phyloP scores from a whole-genome alignment of 2,888 invertebrate genomes.

The Amphipoea oculea region DNA sequence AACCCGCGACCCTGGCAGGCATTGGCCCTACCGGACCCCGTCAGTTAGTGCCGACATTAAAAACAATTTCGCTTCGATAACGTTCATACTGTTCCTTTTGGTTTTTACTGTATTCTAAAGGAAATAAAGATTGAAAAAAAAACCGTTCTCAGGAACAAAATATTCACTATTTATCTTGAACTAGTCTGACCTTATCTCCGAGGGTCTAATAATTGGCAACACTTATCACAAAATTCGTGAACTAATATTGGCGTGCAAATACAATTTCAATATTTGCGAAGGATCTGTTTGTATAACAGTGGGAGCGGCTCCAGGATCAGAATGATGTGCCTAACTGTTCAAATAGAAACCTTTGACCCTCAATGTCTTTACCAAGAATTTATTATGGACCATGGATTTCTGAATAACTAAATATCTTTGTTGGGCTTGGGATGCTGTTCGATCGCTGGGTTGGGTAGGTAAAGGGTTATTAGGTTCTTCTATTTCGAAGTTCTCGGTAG shows the following conservation, averaged over 20 bases:
- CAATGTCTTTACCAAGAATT: constrained; percentile 12
- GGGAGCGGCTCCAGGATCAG: constrained; percentile 24
- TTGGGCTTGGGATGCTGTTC: background rate
- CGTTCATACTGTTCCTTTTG: too few relatives aligned
- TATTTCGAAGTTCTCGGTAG: background rate
- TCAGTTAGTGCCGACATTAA: too few relatives aligned
- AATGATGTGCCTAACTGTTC: constrained; percentile 45
- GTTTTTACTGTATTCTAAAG: background rate
- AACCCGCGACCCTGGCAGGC: too few relatives aligned
- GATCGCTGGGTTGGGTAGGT: background rate
- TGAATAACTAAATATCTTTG: constrained; percentile 8
- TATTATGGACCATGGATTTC: constrained; percentile 12
- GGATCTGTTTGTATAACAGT: constrained; percentile 56
- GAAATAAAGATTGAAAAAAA: background rate
- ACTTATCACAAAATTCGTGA: constrained; percentile 41
- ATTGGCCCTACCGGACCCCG: too few relatives aligned
- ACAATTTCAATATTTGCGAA: constrained; percentile 65
- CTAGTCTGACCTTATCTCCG: background rate
- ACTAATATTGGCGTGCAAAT: constrained; percentile 60
- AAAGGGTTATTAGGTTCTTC: background rate
- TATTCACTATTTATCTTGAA: background rate
- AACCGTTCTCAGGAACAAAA: background rate
- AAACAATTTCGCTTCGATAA: too few relatives aligned
- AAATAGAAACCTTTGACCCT: constrained; percentile 40
- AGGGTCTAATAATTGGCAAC: constrained; percentile 45